These are phyloP conservation scores for Tetheella fluctuosa DNA, from an alignment of 2,888 invertebrate species.

Conservation along the genomic window DNA sequence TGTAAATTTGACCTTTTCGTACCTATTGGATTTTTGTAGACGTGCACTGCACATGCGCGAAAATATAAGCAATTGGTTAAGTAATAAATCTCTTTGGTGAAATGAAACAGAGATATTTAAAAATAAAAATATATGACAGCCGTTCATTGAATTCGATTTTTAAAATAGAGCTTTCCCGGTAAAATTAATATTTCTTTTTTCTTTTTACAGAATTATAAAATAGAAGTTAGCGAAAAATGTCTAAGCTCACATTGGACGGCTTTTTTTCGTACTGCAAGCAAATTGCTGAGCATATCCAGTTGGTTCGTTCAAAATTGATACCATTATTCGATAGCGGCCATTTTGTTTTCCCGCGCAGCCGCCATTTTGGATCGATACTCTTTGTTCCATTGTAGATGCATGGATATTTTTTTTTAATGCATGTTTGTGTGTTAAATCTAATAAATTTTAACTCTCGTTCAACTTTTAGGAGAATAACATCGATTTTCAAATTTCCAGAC, in stretches of 20 bases:
- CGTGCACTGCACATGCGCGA: slow-evolving; percentile 27
- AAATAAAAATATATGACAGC: slow-evolving; percentile 16
- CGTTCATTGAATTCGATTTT: slow-evolving; percentile 21
- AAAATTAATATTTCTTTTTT: slow-evolving; percentile 63
- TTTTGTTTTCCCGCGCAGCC: slow-evolving; percentile 51
- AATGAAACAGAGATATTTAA: background rate
- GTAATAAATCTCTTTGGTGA: background rate
- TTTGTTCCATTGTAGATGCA: slow-evolving; percentile 16
- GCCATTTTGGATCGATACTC: slow-evolving; percentile 24
- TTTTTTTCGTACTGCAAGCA: slow-evolving; percentile 84
- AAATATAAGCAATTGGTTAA: background rate
- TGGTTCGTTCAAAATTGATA: slow-evolving; percentile 71
- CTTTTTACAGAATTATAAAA: slow-evolving; percentile 72
- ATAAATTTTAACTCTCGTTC: background rate
- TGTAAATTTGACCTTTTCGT: slow-evolving; percentile 41
- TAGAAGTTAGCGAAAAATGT: slow-evolving; percentile 70
- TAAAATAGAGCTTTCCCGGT: slow-evolving; percentile 27
- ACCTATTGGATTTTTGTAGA: slow-evolving; percentile 44
- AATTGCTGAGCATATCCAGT: slow-evolving; percentile 82
- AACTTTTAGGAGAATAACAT: background rate
- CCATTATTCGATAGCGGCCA: slow-evolving; percentile 46
- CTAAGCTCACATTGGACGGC: slow-evolving; percentile 81
- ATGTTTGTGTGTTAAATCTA: background rate
- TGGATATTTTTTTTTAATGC: slow-evolving; percentile 5
- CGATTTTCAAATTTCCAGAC: background rate